Conservation (phyloP, 2,797 vertebrate genomes). For the Sebastes goodei region DNA sequence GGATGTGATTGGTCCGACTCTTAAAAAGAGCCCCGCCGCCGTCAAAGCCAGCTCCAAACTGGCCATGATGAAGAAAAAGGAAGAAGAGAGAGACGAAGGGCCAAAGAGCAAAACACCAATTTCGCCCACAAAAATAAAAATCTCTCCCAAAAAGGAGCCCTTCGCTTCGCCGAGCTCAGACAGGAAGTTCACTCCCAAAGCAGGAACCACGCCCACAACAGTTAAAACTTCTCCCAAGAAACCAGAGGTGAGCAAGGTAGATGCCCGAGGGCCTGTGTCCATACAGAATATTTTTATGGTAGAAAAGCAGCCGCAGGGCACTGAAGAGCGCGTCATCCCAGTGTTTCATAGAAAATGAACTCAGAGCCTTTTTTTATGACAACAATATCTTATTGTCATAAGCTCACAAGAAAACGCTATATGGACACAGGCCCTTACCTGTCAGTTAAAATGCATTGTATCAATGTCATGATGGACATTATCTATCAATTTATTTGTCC, state of each 20-base stretch:
- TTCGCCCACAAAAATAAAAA: conserved; percentile 75
- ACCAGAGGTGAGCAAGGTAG: conserved; percentile 82
- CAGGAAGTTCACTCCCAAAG: conserved; percentile 66
- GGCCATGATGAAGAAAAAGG: conserved; percentile 85
- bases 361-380: too few species aligned
- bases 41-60: conserved; percentile 87
- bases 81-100: conserved; percentile 56
- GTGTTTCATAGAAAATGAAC: too few species aligned
- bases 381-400: neutral
- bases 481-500: neutral
- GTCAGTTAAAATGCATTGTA: too few species aligned
- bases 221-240: conserved; percentile 88
- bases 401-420: too few species aligned
- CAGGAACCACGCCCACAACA: conserved; percentile 73
- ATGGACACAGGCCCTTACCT: too few species aligned
- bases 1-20: conserved; percentile 65
- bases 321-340: too few species aligned
- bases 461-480: neutral
- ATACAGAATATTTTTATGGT: too few species aligned
- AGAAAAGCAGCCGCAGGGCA: too few species aligned
- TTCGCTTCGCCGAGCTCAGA: conserved; percentile 15
- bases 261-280: too few species aligned
- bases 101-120: conserved; percentile 70
- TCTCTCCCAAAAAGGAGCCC: conserved; percentile 83
- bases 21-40: conserved; percentile 64